Conservation (phyloP, 2,797 vertebrate species). For the Gadopsis bispinosus region DNA sequence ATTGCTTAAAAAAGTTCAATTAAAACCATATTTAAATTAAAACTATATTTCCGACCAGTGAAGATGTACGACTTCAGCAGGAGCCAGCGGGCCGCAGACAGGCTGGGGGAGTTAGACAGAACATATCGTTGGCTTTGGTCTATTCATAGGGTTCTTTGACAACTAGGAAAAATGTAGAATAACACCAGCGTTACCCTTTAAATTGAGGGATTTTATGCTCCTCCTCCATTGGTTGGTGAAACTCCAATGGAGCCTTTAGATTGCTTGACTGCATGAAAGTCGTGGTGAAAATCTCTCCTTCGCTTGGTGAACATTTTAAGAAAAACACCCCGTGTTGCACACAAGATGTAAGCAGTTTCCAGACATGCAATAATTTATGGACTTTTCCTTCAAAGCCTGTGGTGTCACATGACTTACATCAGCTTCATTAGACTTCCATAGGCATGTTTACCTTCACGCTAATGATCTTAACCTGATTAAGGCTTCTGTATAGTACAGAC, state of each 20-base stretch:
- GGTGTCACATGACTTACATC: slow-evolving; percentile 41
- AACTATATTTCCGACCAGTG: no score
- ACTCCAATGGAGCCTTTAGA: no score
- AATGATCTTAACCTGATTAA: slow-evolving; percentile 35
- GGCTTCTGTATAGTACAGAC: background rate
- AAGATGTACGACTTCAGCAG: background rate
- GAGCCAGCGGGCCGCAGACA: background rate
- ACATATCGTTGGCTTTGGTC: no score
- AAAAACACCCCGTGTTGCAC: background rate
- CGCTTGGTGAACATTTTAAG: background rate
- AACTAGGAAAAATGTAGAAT: background rate
- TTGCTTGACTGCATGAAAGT: background rate
- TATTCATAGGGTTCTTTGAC: background rate
- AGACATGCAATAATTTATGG: slow-evolving; percentile 32
- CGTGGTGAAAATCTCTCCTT: background rate
- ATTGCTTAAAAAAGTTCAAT: background rate
- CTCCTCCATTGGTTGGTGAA: background rate
- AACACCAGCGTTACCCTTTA: background rate
- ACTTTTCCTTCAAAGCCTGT: slow-evolving; percentile 16
- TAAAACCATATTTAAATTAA: no score
- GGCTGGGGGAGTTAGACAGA: background rate
- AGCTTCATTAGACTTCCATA: slow-evolving; percentile 28
- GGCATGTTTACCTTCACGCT: slow-evolving; percentile 28
- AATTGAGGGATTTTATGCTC: background rate
- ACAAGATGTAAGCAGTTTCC: background rate